Conservation (phyloP, 2,797 vertebrate species). For the Ispidina picta region DNA sequence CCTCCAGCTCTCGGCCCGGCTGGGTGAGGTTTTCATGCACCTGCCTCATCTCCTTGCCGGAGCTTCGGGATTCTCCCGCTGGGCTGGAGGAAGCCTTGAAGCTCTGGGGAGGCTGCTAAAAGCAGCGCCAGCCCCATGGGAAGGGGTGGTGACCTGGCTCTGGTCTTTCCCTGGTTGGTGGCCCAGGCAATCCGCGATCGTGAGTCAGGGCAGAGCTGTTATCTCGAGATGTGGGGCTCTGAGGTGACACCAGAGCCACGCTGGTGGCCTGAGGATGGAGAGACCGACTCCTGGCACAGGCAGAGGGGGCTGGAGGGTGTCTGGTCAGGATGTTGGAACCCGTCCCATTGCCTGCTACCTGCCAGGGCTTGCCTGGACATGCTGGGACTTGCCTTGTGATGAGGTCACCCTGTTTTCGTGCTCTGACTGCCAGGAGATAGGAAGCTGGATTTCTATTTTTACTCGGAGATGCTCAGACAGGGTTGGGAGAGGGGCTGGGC, state of each 20-base stretch:
- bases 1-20: background rate
- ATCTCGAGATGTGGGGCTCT: background rate
- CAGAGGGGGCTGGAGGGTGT: background rate
- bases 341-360: background rate
- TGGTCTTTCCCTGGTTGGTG: rapidly evolving
- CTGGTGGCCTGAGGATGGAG: background rate
- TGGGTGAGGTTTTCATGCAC: background rate
- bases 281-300: rapidly evolving
- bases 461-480: background rate
- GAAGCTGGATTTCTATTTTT: slow-evolving; percentile 63
- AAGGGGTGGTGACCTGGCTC: background rate
- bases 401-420: slow-evolving; percentile 53
- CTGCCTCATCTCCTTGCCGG: background rate
- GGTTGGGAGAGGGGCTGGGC: background rate
- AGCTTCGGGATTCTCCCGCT: background rate
- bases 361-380: slow-evolving; percentile 70
- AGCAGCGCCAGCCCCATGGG: background rate
- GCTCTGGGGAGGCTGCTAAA: background rate
- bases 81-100: rapidly evolving
- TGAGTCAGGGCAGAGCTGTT: background rate
- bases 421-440: background rate
- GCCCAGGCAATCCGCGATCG: rapidly evolving
- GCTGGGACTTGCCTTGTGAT: slow-evolving; percentile 58
- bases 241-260: background rate
- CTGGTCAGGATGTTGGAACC: background rate